Percentiles rank a stretch among this genome's conserved stretches.
These are phyloP conservation scores for Nipponia nippon DNA, from an alignment of 2,113 vertebrate genomes.

Conservation along the genomic window DNA sequence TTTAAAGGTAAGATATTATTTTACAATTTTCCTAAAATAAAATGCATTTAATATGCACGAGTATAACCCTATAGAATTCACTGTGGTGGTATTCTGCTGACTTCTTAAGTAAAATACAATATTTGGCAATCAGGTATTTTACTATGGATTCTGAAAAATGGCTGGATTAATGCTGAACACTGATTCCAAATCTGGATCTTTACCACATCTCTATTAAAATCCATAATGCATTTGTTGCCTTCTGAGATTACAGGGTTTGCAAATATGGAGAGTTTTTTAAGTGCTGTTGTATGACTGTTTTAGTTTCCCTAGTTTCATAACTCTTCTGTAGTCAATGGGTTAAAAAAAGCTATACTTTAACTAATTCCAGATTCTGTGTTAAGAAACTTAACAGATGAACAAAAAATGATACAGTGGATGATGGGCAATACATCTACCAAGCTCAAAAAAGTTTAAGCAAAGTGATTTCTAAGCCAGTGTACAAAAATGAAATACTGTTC, in stretches of 20 bases:
- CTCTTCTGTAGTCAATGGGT: background rate
- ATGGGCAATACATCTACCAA: background rate
- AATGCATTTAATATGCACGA: background rate
- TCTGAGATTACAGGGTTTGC: background rate
- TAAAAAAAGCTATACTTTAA: background rate
- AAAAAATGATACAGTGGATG: background rate
- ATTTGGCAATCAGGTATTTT: background rate
- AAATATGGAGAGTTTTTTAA: background rate
- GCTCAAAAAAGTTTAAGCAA: background rate
- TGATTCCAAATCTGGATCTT: background rate
- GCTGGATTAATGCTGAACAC: background rate
- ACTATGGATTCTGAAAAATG: background rate
- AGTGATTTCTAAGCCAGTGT: background rate
- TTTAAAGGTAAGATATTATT: conserved; percentile 84
- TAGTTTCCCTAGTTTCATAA: background rate
- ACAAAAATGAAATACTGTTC: background rate
- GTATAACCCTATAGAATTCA: background rate
- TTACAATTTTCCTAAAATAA: background rate
- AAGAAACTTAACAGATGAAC: background rate
- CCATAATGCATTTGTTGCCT: background rate
- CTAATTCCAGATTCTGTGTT: background rate
- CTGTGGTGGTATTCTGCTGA: background rate
- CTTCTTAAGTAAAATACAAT: background rate
- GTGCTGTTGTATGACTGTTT: background rate
- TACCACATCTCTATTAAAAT: background rate